Percentiles rank a stretch among this genome's conserved stretches.
These are phyloP conservation scores for Neosalanx taihuensis DNA, from an alignment of 2,797 vertebrate genomes.

Conservation along the genomic window DNA sequence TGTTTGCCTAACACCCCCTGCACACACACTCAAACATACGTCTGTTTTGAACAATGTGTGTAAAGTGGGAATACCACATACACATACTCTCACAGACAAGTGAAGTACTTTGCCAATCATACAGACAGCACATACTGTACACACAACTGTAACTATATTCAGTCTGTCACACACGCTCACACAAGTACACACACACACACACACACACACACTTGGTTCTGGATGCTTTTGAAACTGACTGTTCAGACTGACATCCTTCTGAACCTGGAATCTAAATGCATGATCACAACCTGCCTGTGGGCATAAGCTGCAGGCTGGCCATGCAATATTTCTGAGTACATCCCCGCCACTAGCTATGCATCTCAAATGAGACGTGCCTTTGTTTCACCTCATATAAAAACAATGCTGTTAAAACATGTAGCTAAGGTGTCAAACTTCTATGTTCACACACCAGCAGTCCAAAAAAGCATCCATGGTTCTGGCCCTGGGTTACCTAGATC, in stretches of 20 bases:
- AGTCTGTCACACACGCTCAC: background rate
- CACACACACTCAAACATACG: background rate
- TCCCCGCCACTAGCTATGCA: slow-evolving; percentile 32
- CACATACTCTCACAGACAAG: too few relatives aligned
- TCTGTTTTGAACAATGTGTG: too few relatives aligned
- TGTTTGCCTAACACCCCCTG: background rate
- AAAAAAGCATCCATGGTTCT: too few relatives aligned
- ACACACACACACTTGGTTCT: background rate
- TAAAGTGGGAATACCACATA: too few relatives aligned
- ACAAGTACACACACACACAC: background rate
- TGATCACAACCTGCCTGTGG: slow-evolving; percentile 50
- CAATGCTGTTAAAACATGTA: background rate
- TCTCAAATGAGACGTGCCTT: slow-evolving; percentile 15
- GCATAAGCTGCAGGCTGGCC: slow-evolving; percentile 44
- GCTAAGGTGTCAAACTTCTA: background rate
- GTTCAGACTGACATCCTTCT: slow-evolving; percentile 15
- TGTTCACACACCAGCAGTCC: background rate
- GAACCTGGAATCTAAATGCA: slow-evolving; percentile 47
- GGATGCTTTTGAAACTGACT: slow-evolving; percentile 18
- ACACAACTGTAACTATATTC: too few relatives aligned
- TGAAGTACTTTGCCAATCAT: too few relatives aligned
- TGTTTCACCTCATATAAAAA: background rate
- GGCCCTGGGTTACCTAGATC: too few relatives aligned
- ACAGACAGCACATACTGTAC: too few relatives aligned
- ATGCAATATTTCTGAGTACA: slow-evolving; percentile 52